Evolutionary conservation across 1,140 invertebrate species (phyloP).

Genomic region (Thaumatotibia leucotreta): DNA sequence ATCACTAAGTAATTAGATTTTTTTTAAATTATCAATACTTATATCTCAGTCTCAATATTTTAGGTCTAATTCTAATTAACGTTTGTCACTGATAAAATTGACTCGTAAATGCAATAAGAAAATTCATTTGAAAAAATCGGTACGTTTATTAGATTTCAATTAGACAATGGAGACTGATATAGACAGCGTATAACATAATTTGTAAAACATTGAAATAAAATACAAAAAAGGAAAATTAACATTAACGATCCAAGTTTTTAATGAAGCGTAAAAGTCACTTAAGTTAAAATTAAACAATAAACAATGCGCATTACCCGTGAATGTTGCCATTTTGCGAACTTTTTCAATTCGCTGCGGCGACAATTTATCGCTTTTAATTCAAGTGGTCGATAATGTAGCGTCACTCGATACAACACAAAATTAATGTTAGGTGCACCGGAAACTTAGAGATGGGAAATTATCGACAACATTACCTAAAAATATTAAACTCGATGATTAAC

Average conservation of each 20-base stretch:
- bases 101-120: no score
- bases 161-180: no score
- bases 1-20: no score
- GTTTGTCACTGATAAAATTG: no score
- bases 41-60: no score
- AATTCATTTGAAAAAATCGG: no score
- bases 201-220: neutral
- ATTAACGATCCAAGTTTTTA: neutral
- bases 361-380: conserved; percentile 29
- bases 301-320: neutral
- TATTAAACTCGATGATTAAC: no score
- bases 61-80: no score
- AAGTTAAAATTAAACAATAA: conserved; percentile 7
- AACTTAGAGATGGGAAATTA: neutral
- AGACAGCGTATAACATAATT: no score
- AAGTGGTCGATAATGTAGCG: conserved; percentile 19
- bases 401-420: conserved; percentile 24
- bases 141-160: no score
- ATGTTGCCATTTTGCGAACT: conserved; percentile 15
- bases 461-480: neutral
- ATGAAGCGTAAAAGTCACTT: neutral
- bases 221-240: neutral
- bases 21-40: no score
- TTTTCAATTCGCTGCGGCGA: conserved; percentile 22
- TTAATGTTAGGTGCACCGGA: conserved; percentile 20